These are phyloP conservation scores for Tachina lurida DNA, from an alignment of 2,888 invertebrate genomes.

Conservation along the genomic window DNA sequence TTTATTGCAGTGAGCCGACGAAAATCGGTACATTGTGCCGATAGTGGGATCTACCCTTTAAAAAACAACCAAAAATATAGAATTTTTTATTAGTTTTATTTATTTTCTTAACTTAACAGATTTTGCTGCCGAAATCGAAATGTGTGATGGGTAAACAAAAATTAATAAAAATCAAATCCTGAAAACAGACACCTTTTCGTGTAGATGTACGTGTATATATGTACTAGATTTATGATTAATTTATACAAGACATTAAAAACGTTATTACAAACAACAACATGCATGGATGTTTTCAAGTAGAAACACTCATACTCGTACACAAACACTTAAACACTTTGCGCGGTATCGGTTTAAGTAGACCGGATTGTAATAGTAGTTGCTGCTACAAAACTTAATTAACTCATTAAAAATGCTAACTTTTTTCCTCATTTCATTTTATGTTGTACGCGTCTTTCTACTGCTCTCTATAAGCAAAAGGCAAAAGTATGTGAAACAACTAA, in stretches of 20 bases:
- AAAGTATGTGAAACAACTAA: slow-evolving; percentile 65
- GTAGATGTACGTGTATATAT: background rate
- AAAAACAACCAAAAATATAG: too few species aligned
- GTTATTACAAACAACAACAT: slow-evolving; percentile 31
- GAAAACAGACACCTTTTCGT: background rate
- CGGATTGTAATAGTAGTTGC: slow-evolving; percentile 53
- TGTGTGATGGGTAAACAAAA: background rate
- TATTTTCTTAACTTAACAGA: too few species aligned
- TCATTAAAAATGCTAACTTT: slow-evolving; percentile 77
- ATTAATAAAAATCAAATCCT: background rate
- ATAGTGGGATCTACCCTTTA: too few species aligned
- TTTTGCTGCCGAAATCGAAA: background rate
- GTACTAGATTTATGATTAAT: slow-evolving; percentile 71
- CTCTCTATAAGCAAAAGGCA: slow-evolving; percentile 25
- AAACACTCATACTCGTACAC: background rate
- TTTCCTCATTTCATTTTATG: slow-evolving; percentile 29
- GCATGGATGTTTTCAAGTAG: slow-evolving; percentile 42
- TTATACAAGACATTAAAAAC: slow-evolving; percentile 68
- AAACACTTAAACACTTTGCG: slow-evolving; percentile 11
- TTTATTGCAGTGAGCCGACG: too few species aligned
- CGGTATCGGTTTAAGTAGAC: slow-evolving; percentile 43
- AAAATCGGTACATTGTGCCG: too few species aligned
- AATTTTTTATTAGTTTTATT: too few species aligned
- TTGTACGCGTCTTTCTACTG: slow-evolving; percentile 43
- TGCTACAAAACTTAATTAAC: slow-evolving; percentile 81